Percentiles rank a stretch among this genome's conserved stretches.
Evolutionary conservation across 1,140 invertebrate genomes (phyloP).

Genomic region (Trachymyrmex septentrionalis): DNA sequence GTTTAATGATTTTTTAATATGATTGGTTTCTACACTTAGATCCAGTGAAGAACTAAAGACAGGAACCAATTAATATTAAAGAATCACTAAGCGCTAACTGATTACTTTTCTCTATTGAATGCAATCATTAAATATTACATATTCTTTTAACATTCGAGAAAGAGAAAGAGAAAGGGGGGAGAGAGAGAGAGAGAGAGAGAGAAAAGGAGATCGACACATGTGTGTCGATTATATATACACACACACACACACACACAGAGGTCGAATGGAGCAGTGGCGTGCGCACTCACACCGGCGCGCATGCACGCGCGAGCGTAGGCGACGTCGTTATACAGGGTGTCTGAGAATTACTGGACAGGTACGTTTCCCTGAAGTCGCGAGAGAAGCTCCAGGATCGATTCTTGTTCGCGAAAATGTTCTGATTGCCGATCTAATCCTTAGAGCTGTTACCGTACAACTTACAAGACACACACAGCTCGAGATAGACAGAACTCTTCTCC

Average conservation of each 20-base stretch:
- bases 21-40: too few species aligned
- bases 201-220: not conserved
- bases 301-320: conserved; percentile 42
- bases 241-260: not conserved
- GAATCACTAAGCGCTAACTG: too few species aligned
- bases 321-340: conserved; percentile 48
- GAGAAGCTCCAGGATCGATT: not conserved
- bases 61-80: too few species aligned
- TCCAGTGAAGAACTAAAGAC: too few species aligned
- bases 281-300: conserved; percentile 26
- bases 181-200: too few species aligned
- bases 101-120: too few species aligned
- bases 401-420: not conserved
- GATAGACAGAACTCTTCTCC: not conserved
- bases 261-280: conserved; percentile 44
- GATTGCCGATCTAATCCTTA: not conserved
- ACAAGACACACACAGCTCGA: not conserved
- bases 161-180: too few species aligned
- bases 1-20: too few species aligned
- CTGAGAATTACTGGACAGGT: not conserved
- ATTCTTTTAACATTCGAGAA: too few species aligned
- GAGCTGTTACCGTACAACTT: not conserved
- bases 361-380: too few species aligned
- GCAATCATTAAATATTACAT: too few species aligned
- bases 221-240: not conserved